These are phyloP conservation scores for Lytechinus pictus DNA, from an alignment of 35 echinoderm and acorn worm species.

Conservation along the genomic window DNA sequence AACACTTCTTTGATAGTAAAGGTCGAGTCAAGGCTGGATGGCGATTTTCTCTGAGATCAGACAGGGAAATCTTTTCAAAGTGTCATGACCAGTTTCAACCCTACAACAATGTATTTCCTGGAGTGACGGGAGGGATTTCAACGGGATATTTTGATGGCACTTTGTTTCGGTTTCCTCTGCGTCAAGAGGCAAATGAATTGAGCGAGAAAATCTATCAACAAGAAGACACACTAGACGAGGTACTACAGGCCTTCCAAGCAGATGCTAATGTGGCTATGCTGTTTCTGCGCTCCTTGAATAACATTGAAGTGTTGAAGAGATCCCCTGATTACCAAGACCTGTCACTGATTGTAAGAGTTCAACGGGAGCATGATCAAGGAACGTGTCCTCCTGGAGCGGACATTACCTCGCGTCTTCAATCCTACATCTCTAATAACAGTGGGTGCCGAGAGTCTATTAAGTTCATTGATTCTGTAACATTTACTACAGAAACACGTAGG, in stretches of 20 bases:
- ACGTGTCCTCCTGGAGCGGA: background rate
- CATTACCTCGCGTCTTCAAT: background rate
- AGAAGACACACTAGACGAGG: background rate
- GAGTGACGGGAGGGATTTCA: background rate
- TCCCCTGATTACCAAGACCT: background rate
- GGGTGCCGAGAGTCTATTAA: background rate
- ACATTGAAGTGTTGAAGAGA: conserved; percentile 23
- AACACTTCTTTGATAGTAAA: background rate
- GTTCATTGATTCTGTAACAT: background rate
- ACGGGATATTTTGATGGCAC: conserved; percentile 8
- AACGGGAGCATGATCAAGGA: background rate
- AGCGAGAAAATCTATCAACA: background rate
- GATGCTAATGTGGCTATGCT: conserved; percentile 29
- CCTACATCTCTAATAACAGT: background rate
- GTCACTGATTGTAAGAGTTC: background rate
- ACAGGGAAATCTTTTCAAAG: background rate
- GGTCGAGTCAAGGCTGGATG: background rate
- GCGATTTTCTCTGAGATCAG: background rate
- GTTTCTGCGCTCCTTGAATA: background rate
- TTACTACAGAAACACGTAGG: background rate
- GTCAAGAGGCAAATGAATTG: background rate
- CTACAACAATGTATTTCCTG: background rate
- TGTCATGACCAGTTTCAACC: conserved; percentile 35
- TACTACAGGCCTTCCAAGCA: background rate
- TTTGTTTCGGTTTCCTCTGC: conserved; percentile 21